Percentiles rank a stretch among this genome's conserved stretches.
Conservation (phyloP, 2,113 vertebrate genomes). For the Setophaga coronata region DNA sequence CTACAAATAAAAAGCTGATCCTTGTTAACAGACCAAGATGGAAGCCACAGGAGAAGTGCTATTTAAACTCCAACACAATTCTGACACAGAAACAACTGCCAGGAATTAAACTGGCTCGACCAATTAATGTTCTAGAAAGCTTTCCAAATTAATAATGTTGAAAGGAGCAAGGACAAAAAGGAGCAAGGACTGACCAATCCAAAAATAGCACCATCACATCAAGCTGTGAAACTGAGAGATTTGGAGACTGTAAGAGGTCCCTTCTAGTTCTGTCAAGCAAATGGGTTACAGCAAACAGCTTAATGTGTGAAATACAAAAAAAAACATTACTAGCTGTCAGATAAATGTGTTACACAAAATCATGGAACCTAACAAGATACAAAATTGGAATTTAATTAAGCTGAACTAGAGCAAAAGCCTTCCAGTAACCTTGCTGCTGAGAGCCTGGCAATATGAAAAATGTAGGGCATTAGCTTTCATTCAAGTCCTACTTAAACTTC, state of each 20-base stretch:
- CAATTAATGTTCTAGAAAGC: not conserved
- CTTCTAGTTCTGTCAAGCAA: not conserved
- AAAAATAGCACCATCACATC: not conserved
- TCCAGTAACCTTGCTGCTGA: not conserved
- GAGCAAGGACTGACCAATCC: not conserved
- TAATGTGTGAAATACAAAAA: not conserved
- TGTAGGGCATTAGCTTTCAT: not conserved
- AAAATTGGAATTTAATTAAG: constrained; percentile 43
- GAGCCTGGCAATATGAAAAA: not conserved
- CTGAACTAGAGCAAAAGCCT: constrained; percentile 32
- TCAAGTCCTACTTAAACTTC: not conserved
- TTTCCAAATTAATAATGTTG: not conserved
- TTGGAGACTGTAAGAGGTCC: not conserved
- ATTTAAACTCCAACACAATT: not conserved
- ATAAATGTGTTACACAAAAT: not conserved
- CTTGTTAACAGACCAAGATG: not conserved
- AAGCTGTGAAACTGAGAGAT: not conserved
- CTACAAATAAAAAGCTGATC: not conserved
- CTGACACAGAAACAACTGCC: not conserved
- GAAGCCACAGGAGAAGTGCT: not conserved
- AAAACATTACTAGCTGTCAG: not conserved
- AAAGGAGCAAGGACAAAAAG: not conserved
- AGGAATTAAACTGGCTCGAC: not conserved
- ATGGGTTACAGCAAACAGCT: not conserved
- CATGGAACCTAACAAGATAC: not conserved